These are phyloP conservation scores for Brachyalestes nurse DNA, from an alignment of 2,797 vertebrate genomes.

Conservation along the genomic window DNA sequence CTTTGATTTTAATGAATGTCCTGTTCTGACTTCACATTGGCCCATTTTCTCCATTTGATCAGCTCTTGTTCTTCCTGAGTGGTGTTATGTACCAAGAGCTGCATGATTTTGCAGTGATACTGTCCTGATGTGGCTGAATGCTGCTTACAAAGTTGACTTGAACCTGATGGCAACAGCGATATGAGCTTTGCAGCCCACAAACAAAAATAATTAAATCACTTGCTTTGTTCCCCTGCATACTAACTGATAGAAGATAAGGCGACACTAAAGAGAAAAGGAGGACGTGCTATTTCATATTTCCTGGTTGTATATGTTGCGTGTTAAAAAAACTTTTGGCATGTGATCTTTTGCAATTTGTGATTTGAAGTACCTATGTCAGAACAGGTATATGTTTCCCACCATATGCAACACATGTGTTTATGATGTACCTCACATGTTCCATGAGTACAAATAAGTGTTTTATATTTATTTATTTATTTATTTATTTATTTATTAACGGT, in stretches of 20 bases:
- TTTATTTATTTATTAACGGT: not conserved
- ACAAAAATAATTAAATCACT: conserved; percentile 19
- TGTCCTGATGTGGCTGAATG: not conserved
- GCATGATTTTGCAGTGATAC: not conserved
- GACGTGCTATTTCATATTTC: not conserved
- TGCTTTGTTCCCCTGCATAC: conserved; percentile 3
- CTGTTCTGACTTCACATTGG: not conserved
- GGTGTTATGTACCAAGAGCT: not conserved
- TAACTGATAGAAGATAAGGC: not conserved
- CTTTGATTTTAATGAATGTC: not conserved
- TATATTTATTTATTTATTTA: not conserved
- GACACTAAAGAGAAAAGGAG: conserved; percentile 17
- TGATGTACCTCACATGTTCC: not conserved
- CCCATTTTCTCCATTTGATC: not conserved
- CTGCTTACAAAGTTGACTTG: not conserved
- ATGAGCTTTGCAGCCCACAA: not conserved
- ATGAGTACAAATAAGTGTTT: not conserved
- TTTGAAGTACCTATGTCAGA: not conserved
- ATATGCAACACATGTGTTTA: not conserved
- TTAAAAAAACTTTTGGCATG: not conserved
- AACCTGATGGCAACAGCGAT: not conserved
- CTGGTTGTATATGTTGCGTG: not conserved
- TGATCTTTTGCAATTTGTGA: not conserved
- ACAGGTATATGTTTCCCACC: not conserved
- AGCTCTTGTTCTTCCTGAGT: not conserved